Base-by-base conservation (phyloP, 2,797 vertebrate genomes). In the Momotus momota region DNA sequence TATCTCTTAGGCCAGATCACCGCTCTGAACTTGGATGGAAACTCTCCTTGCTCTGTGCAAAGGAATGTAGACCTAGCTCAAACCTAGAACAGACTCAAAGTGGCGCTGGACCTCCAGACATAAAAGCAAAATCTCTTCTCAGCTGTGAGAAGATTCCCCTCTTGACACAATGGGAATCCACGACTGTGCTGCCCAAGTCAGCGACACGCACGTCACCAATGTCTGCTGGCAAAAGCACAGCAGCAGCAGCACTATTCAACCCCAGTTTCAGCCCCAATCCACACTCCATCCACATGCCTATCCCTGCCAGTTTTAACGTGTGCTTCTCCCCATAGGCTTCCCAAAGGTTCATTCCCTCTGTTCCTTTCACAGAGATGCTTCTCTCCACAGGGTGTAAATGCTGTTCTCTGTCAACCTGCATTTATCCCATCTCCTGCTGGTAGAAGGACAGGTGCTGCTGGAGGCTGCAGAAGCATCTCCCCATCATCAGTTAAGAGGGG, bases 21-120 rank as follows among this genome's bases (percentile, higher is more conserved):
- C 7, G 49, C 27, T 43, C 43, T 21, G n/a, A 84, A 57, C 3
- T 35, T 2, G 12, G 27, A 40, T 75, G 51, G 31, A 69, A 89
- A 46, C n/a, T 5, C 40, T 31, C 46, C 51, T 33, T 8, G 17
- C 17, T 33, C 31, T 25, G 5, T 5, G 43, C 19, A 26, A 58
- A 77, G 26, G 29, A 33, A n/a, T 62, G 88, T 61, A 90, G 41
- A 33, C 12, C 11, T 45, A 62, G 12, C 41, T 90, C 35, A 48
- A 57, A 73, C 29, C 22, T 43, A 48, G 7, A 74, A 35, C 3
- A 23, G 26, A 26, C 33, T 81, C 43, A 33, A 69, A 70, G 55
- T 3, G 6, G 33, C 0, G 0, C 60, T n/a, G 41, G 19, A 29
- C 6, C 31, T 66, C 66, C 48, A 58, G 60, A 38, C 2, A 21